Conservation (phyloP, 2,888 invertebrate species). For the Orthosia gothica region DNA sequence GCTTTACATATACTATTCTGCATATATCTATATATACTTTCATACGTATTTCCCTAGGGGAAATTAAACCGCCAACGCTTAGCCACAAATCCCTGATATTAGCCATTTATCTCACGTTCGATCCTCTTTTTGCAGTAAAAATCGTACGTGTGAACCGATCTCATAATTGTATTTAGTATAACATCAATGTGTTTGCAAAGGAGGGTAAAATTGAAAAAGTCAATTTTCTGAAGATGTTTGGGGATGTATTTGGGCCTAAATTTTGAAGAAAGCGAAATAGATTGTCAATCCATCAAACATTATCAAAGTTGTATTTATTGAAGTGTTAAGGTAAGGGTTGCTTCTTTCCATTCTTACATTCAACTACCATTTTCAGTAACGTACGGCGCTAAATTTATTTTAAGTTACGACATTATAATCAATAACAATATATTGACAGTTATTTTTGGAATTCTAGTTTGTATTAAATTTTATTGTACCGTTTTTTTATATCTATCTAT, state of each 20-base stretch:
- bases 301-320: not conserved
- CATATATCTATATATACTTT: conserved; percentile 16
- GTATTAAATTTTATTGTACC: no score
- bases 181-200: conserved; percentile 48
- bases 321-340: not conserved
- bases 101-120: conserved; percentile 70
- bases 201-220: conserved; percentile 55
- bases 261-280: conserved; percentile 19
- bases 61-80: conserved; percentile 53
- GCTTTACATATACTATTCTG: conserved; percentile 29
- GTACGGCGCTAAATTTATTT: not conserved
- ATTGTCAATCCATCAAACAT: conserved; percentile 6
- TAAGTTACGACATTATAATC: not conserved
- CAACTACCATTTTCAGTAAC: not conserved
- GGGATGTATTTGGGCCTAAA: conserved; percentile 9
- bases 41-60: conserved; percentile 56
- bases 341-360: not conserved
- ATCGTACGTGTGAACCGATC: conserved; percentile 66
- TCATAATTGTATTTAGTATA: conserved; percentile 66
- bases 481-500: no score
- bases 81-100: conserved; percentile 63
- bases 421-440: no score
- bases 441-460: no score
- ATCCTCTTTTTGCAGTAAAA: conserved; percentile 66
- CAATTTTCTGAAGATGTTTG: conserved; percentile 42